These are phyloP conservation scores for Rosalia funebris DNA, from an alignment of 2,888 invertebrate genomes.

Conservation along the genomic window DNA sequence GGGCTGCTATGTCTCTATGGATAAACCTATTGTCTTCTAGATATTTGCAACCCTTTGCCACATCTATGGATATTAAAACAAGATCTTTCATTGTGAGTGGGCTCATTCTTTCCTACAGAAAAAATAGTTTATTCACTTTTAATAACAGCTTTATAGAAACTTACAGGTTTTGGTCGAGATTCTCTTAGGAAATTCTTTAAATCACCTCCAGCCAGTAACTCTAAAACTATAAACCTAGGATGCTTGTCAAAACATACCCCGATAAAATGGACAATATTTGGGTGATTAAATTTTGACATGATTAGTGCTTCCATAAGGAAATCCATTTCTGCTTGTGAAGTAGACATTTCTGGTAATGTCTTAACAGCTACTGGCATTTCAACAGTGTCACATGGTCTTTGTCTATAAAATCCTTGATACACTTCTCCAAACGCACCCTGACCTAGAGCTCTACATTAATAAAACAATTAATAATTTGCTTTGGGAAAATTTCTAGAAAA, in stretches of 20 bases:
- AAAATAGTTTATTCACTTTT: conserved; percentile 8
- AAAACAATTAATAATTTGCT: no score
- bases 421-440: conserved; percentile 99
- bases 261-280: conserved; percentile 90
- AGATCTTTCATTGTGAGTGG: conserved; percentile 87
- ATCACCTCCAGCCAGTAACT: conserved; percentile 94
- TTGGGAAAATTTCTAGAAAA: no score
- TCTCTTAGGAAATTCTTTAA: conserved; percentile 95
- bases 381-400: conserved; percentile 80
- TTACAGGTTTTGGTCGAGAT: conserved; percentile 85
- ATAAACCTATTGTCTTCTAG: conserved; percentile 96
- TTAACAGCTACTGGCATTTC: conserved; percentile 97
- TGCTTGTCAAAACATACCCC: conserved; percentile 97
- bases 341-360: conserved; percentile 91
- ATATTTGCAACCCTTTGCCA: conserved; percentile 94
- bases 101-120: conserved; percentile 70
- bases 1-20: conserved; percentile 96
- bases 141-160: conserved; percentile 43
- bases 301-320: conserved; percentile 98
- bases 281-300: conserved; percentile 97
- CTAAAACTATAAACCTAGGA: conserved; percentile 93
- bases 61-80: conserved; percentile 86
- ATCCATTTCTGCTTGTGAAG: conserved; percentile 92
- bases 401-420: conserved; percentile 89
- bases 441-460: conserved; percentile 80